Base-by-base conservation (phyloP, 1,140 invertebrate genomes). In the Drosophila carrolli region DNA sequence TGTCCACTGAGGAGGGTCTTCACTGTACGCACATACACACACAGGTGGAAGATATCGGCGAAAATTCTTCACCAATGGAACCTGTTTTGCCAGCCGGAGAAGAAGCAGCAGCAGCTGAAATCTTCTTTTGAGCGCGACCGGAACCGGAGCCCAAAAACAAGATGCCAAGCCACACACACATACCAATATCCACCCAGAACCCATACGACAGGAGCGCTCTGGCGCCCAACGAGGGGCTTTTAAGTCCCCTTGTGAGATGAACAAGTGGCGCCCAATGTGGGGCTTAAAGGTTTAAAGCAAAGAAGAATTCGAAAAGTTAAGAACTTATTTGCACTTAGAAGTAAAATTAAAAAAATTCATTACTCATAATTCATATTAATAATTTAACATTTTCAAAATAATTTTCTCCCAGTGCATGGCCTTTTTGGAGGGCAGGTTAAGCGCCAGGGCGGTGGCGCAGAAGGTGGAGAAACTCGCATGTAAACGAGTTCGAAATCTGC, bases 401-500 rank as follows among this genome's bases (percentile, higher is more conserved):
- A 9, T 0, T 66, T 44, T 55, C 29, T 13, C 0, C 3, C 61
- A 47, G 40, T 56, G 41, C 38, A 41, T 4, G 23, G 29, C 35
- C 23, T 48, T 9, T 29, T 56, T 37, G 5, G 37, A 48, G 65
- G 65, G 51, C 37, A 27, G 19, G 19, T 35, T 70, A 37, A 70
- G 67, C 67, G 67, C 67, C 67, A 71, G 65, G 67, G 67, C 67
- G 67, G 53, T 71, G 65, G 53, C 43, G 68, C 66, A 58, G 37
- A 57, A 71, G 51, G 67, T 58, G 65, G 71, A 71, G 68, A 72
- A 71, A 72, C 62, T 62, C 60, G 55, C 75, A 86, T 85, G 82
- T 88, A 86, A 86, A 86, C 82, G 79, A 86, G 82, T 86, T 86
- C 75, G 71, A 75, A 86, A 86, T 86, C 79, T 86, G 82, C 82